Base-by-base conservation (phyloP, 2,113 vertebrate genomes). In the Gavia stellata region DNA sequence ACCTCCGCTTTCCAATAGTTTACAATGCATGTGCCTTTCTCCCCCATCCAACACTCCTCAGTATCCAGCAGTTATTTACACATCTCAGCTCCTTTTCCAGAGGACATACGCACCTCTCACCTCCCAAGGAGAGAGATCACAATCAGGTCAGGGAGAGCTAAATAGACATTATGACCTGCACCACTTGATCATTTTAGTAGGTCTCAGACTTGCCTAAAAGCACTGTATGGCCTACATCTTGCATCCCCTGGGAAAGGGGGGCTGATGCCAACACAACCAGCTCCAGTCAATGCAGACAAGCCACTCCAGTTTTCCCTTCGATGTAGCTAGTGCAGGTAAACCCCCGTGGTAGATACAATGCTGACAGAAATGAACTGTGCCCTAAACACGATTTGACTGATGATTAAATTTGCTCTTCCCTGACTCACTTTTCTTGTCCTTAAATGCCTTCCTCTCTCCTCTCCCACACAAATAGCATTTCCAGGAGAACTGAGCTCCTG, bases 251-350 rank as follows among this genome's bases (percentile, higher is more conserved):
- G 40, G 82, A 40, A 34, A 36, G 59, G 28, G 25, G 47, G 85
- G 55, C 59, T 29, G n/a, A 17, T 40, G 75, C 12, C 88, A 88
- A 14, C 33, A 17, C 10, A 29, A 34, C 17, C 45, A 87, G 88
- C 65, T 74, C 45, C 6, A 9, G 25, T 5, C 26, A 12, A 34
- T 6, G 25, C 25, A 71, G 75, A 31, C 18, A 10, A 62, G 12
- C 11, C 1, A 3, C 44, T 72, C 3, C 0, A 0, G 7, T 29
- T 47, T 31, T 34, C 5, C 19, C 2, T 4, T 52, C 0, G 2
- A 17, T 18, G 61, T 9, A 50, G 40, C 73, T 21, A 36, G 45
- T 3, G 10, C 71, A 75, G 91, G 75, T 58, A 36, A 90, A 82
- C 29, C 79, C 74, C 82, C n/a, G 52, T 10, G 66, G 83, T 13